Evolutionary conservation across 2,888 invertebrate genomes (phyloP).

Genomic region (Crocallis elinguaria): DNA sequence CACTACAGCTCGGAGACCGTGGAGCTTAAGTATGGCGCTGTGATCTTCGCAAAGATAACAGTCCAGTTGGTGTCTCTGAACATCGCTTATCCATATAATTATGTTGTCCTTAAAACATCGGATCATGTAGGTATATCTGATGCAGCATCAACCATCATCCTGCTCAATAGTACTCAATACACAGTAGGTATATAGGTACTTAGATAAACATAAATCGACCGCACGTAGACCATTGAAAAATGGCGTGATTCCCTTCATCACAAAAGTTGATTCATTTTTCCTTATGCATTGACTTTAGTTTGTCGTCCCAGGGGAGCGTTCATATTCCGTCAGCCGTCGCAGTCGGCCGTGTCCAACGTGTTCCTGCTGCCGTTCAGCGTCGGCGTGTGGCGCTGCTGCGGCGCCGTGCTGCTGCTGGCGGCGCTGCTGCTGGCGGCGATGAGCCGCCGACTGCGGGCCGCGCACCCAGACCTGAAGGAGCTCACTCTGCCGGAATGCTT

Average conservation of each 20-base stretch:
- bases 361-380: conserved; percentile 85
- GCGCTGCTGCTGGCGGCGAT: conserved; percentile 48
- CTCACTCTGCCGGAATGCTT: conserved; percentile 72
- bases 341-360: conserved; percentile 86
- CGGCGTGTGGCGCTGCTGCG: conserved; percentile 79
- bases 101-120: no score
- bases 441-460: conserved; percentile 25
- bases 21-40: conserved; percentile 59
- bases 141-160: no score
- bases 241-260: no score
- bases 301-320: conserved; percentile 75
- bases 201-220: no score
- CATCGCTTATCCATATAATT: no score
- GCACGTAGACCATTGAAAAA: no score
- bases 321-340: conserved; percentile 86
- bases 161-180: no score
- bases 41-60: no score
- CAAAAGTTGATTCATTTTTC: not conserved
- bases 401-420: conserved; percentile 46
- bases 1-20: conserved; percentile 84
- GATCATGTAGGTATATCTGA: no score
- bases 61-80: no score
- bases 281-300: not conserved
- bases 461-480: conserved; percentile 36
- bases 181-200: no score